Conservation (phyloP, 64 coral and sea anemone species). For the Pachyseris speciosa region DNA sequence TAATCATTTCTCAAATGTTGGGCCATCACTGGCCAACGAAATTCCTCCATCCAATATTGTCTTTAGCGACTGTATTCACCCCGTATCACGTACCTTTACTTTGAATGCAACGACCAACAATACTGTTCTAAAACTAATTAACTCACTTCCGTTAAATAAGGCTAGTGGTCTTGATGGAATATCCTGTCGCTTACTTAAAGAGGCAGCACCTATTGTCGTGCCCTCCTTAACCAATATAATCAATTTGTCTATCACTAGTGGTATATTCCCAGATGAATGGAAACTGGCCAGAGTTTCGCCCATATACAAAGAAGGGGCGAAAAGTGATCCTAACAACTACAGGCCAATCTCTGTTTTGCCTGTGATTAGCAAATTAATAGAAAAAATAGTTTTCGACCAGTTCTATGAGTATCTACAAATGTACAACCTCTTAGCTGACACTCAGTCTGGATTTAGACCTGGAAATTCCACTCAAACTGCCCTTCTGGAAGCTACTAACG, state of each 20-base stretch:
- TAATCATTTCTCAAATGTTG: not conserved
- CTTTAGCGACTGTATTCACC: too few species aligned
- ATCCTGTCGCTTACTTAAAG: too few species aligned
- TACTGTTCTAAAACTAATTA: not conserved
- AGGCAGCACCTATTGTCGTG: too few species aligned
- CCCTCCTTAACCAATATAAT: not conserved
- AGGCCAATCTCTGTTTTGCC: slow-evolving; percentile 26
- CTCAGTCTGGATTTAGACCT: not conserved
- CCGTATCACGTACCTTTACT: too few species aligned
- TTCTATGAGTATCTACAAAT: not conserved
- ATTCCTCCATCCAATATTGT: too few species aligned
- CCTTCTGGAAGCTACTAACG: not conserved
- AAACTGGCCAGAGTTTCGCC: slow-evolving; percentile 1
- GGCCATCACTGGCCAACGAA: not conserved
- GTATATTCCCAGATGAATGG: slow-evolving; percentile 19
- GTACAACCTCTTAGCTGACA: not conserved
- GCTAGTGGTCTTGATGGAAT: not conserved
- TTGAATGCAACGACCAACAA: not conserved
- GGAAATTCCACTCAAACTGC: not conserved
- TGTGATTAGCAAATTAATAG: not conserved
- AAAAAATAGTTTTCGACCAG: slow-evolving; percentile 31
- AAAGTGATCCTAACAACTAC: slow-evolving; percentile 2
- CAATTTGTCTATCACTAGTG: slow-evolving; percentile 8
- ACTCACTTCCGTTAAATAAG: not conserved
- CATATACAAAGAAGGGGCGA: not conserved